A percentile compares a stretch with the other conserved stretches of the same genome.
Evolutionary conservation across 2,888 invertebrate genomes (phyloP).

Genomic region (Xestobium rufovillosum): DNA sequence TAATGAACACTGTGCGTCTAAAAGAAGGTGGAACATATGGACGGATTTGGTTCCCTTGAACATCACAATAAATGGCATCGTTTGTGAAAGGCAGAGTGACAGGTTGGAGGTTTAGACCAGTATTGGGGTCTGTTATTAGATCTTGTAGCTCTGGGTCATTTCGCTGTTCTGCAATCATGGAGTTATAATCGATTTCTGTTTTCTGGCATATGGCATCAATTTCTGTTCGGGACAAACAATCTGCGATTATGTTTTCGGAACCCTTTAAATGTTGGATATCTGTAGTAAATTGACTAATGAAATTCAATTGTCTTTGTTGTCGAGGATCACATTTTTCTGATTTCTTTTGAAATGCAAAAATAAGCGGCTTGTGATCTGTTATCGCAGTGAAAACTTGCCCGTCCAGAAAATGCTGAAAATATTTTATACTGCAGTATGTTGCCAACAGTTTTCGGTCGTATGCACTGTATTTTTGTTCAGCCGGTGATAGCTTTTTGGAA

Average conservation of each 20-base stretch:
- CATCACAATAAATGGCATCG: not conserved
- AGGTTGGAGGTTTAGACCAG: not conserved
- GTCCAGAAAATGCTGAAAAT: too few species aligned
- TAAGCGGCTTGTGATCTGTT: too few species aligned
- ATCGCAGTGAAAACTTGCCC: too few species aligned
- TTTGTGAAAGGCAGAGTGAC: not conserved
- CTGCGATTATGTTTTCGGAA: not conserved
- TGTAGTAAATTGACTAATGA: conserved; percentile 2
- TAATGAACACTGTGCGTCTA: not conserved
- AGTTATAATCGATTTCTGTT: not conserved
- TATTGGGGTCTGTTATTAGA: not conserved
- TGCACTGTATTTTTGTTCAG: too few species aligned
- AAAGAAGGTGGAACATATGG: conserved; percentile 1
- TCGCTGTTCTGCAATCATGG: not conserved
- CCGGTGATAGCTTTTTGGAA: too few species aligned
- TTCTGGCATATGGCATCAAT: not conserved
- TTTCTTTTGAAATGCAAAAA: too few species aligned
- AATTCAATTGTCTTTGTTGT: conserved; percentile 1
- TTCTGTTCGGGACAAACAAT: not conserved
- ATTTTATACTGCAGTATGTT: too few species aligned
- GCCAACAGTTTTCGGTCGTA: too few species aligned
- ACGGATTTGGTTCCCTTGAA: not conserved
- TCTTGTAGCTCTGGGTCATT: not conserved
- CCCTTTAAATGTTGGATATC: conserved; percentile 1
- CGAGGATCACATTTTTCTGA: too few species aligned